phyloP scores from a whole-genome alignment of 1,140 invertebrate genomes.

The Capitella teleta region DNA sequence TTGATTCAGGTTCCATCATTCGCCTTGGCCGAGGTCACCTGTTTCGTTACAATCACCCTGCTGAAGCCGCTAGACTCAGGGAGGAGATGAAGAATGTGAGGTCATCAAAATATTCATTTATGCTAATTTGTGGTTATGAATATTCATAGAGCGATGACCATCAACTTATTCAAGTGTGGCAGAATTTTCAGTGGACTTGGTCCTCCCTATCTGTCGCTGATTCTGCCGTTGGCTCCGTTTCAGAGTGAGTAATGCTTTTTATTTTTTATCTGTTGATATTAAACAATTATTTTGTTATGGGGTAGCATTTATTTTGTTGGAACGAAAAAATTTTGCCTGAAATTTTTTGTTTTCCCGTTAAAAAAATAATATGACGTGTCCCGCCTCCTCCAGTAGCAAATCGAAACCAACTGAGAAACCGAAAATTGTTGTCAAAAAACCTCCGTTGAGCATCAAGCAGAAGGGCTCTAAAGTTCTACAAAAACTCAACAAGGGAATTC shows the following conservation, averaged over 20 bases:
- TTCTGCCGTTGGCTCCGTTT: slow-evolving; percentile 10
- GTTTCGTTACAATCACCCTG: slow-evolving; percentile 12
- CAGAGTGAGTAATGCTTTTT: slow-evolving; percentile 9
- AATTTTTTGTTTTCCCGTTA: too few relatives aligned
- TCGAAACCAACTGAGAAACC: too few relatives aligned
- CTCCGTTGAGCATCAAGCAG: too few relatives aligned
- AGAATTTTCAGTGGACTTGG: slow-evolving; percentile 11
- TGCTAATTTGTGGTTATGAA: not conserved
- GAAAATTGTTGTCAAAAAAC: too few relatives aligned
- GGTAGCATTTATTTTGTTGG: too few relatives aligned
- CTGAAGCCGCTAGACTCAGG: slow-evolving; percentile 11
- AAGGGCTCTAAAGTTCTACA: too few relatives aligned
- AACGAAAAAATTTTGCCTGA: too few relatives aligned
- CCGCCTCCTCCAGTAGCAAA: too few relatives aligned
- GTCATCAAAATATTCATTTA: not conserved
- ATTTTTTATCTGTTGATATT: not conserved
- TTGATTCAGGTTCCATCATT: slow-evolving; percentile 10
- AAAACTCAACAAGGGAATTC: too few relatives aligned
- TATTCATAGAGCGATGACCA: slow-evolving; percentile 1
- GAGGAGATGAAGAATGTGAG: slow-evolving; percentile 5
- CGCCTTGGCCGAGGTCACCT: slow-evolving; percentile 9
- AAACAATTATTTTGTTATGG: too few relatives aligned
- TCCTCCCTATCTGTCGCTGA: slow-evolving; percentile 11
- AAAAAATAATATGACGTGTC: too few relatives aligned
- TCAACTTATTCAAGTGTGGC: slow-evolving; percentile 2